These are phyloP conservation scores for Ephialtes manifestator DNA, from an alignment of 2,888 invertebrate species.

Conservation along the genomic window DNA sequence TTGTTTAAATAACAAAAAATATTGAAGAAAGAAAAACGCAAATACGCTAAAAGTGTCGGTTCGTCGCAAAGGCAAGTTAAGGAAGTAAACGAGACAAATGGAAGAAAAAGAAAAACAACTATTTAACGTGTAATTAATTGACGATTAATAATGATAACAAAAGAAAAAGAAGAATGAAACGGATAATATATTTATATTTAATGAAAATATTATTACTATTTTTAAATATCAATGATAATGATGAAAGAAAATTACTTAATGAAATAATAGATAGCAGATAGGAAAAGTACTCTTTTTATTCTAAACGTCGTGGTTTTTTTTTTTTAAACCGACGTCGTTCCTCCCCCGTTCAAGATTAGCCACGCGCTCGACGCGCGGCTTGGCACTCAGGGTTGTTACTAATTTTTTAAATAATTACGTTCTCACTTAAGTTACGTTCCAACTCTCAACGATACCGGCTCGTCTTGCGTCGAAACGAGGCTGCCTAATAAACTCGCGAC, in stretches of 20 bases:
- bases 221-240: constrained; percentile 69
- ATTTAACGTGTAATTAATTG: constrained; percentile 73
- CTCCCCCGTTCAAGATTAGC: constrained; percentile 32
- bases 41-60: not conserved
- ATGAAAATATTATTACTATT: constrained; percentile 83
- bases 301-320: constrained; percentile 9
- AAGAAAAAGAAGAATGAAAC: constrained; percentile 59
- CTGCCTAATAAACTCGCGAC: constrained; percentile 35
- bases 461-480: constrained; percentile 28
- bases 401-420: constrained; percentile 63
- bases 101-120: constrained; percentile 69
- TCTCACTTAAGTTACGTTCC: constrained; percentile 44
- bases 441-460: constrained; percentile 25
- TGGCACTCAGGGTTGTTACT: constrained; percentile 70
- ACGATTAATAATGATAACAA: constrained; percentile 75
- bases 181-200: constrained; percentile 82
- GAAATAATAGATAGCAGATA: constrained; percentile 54
- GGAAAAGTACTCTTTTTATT: constrained; percentile 45
- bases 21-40: constrained; percentile 59
- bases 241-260: constrained; percentile 47
- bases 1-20: constrained; percentile 70
- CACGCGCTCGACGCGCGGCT: constrained; percentile 17
- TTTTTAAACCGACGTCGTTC: constrained; percentile 24
- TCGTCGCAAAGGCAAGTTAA: constrained; percentile 17
- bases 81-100: constrained; percentile 52